These are phyloP conservation scores for Bhutanitis thaidina DNA, from an alignment of 2,888 invertebrate genomes.

Conservation along the genomic window DNA sequence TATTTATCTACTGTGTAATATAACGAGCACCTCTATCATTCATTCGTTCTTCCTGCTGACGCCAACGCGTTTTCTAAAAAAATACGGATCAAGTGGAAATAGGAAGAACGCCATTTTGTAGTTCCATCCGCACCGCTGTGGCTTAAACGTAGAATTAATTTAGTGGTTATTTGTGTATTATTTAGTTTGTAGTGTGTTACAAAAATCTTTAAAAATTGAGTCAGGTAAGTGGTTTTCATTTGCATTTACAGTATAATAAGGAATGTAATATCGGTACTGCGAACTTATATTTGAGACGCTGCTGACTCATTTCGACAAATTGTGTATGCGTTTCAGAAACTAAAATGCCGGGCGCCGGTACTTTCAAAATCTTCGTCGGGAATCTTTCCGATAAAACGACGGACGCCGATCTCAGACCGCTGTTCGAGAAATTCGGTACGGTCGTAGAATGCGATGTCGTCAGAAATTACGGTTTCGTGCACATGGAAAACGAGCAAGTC, in stretches of 20 bases:
- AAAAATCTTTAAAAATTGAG: conserved; percentile 15
- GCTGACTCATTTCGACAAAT: conserved; percentile 75
- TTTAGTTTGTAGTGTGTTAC: conserved; percentile 17
- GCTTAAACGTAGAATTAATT: conserved; percentile 20
- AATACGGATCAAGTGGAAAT: not conserved
- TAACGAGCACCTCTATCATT: no score
- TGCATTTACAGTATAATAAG: conserved; percentile 15
- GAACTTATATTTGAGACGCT: conserved; percentile 57
- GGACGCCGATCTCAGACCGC: conserved; percentile 91
- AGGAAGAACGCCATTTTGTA: conserved; percentile 34
- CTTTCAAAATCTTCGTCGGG: conserved; percentile 98
- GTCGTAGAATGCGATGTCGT: conserved; percentile 99
- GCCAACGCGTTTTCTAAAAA: not conserved
- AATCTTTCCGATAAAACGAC: conserved; percentile 96
- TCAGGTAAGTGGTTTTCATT: conserved; percentile 15
- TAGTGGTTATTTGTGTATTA: conserved; percentile 25
- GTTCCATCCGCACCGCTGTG: conserved; percentile 22
- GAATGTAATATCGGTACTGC: conserved; percentile 39
- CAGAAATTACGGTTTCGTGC: conserved; percentile 99
- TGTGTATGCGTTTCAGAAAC: conserved; percentile 79
- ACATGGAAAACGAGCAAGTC: conserved; percentile 96
- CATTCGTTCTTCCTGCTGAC: no score
- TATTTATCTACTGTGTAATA: no score
- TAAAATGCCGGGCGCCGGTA: conserved; percentile 94
- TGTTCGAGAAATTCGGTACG: conserved; percentile 98